A percentile compares a stretch with the other conserved stretches of the same genome.
These are phyloP conservation scores for Hesperophylax magnus DNA, from an alignment of 1,140 invertebrate species.

Conservation along the genomic window DNA sequence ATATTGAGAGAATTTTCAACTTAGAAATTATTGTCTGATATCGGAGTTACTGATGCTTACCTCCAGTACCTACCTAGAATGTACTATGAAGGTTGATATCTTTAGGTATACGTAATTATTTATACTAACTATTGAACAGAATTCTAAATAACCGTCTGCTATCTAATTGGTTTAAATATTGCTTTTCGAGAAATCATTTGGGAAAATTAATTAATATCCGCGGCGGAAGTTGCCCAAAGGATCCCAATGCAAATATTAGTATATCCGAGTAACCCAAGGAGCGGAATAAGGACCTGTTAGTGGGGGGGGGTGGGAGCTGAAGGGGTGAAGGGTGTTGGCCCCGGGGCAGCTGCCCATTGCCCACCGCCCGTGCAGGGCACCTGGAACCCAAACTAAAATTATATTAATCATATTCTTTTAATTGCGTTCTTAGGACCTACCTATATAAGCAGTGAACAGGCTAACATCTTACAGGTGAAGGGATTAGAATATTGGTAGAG, in stretches of 20 bases:
- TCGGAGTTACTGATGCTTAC: too few species aligned
- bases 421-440: conserved; percentile 25
- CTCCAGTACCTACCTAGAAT: too few species aligned
- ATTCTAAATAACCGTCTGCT: too few species aligned
- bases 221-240: background rate
- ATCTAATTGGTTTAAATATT: too few species aligned
- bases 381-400: conserved; percentile 21
- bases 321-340: background rate
- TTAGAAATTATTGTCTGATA: too few species aligned
- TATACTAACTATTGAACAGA: too few species aligned
- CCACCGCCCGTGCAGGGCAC: background rate
- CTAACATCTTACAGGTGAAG: conserved; percentile 2
- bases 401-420: conserved; percentile 41
- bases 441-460: background rate
- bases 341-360: conserved; percentile 25
- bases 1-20: too few species aligned
- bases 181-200: too few species aligned
- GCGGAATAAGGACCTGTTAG: conserved; percentile 6
- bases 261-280: conserved; percentile 6
- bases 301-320: background rate
- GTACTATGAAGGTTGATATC: too few species aligned
- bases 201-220: background rate
- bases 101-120: too few species aligned
- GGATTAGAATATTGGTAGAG: background rate
- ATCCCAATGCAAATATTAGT: conserved; percentile 14